Percentiles rank a stretch among this genome's conserved stretches.
phyloP scores from a whole-genome alignment of 2,797 vertebrate genomes.

The Tauraco hartlaubi region DNA sequence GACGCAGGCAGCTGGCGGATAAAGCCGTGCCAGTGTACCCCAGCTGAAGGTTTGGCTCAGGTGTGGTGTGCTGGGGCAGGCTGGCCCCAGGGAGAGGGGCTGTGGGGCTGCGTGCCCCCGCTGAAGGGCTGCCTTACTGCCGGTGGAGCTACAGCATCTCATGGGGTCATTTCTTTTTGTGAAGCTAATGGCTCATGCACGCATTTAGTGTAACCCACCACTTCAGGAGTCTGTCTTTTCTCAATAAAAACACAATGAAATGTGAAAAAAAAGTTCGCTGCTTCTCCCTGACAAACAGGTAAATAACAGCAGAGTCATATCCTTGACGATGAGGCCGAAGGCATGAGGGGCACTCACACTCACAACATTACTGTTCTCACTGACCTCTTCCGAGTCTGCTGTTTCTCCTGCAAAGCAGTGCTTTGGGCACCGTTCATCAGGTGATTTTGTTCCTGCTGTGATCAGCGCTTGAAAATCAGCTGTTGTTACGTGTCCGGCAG shows the following conservation, averaged over 20 bases:
- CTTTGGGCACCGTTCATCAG: background rate
- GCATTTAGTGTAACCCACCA: background rate
- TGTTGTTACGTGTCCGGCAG: background rate
- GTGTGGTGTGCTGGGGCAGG: background rate
- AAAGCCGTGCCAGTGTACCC: background rate
- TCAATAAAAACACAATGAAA: background rate
- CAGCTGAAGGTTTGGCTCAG: background rate
- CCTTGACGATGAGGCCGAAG: background rate
- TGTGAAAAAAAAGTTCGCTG: background rate
- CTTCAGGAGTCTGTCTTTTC: background rate
- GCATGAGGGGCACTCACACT: background rate
- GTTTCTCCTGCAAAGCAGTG: background rate
- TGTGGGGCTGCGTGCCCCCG: fast-evolving
- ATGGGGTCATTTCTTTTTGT: background rate
- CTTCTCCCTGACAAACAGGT: background rate
- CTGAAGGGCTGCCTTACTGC: background rate
- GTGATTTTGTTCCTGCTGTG: background rate
- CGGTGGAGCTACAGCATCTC: background rate
- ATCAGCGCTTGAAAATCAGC: background rate
- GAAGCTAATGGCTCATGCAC: background rate
- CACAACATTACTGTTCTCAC: background rate
- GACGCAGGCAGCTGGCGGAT: background rate
- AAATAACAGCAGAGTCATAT: background rate
- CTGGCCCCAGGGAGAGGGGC: background rate
- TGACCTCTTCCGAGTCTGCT: background rate